Base-by-base conservation (phyloP, 2,113 vertebrate species). In the Ceratotherium simum region DNA sequence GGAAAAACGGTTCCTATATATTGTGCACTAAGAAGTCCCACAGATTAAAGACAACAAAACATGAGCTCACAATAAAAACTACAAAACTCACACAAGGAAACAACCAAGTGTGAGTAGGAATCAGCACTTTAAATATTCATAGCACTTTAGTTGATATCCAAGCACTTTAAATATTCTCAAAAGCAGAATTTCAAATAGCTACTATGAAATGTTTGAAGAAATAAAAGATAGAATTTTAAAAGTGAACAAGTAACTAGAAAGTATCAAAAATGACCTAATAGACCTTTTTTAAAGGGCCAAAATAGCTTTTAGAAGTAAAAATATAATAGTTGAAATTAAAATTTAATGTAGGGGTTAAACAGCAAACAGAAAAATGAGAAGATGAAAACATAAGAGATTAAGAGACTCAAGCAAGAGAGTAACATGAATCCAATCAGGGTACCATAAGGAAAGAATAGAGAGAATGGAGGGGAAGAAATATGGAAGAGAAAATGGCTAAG, bases 221-320 rank as follows among this genome's bases (percentile, higher is more conserved):
- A n/a, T 78, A 72, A 92, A 89, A 89, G 21, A 56, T 87, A 58
- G 48, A 89, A 54, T 76, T 78, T 93, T 90, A 4, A 75, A 87
- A 93, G 18, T 76, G 27, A 93, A 51, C 2, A 48, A 83, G n/a
- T 54, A 75, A 83, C 18, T 39, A 56, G 20, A 92, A 95, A 21
- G 8, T 64, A 58, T 84, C n/a, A 58, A 79, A 90, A 72, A 72
- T 83, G 62, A 70, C 29, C 69, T 88, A 92, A 82, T 20, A 84
- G 29, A 18, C 5, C 4, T 62, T 81, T 78, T 89, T 76, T 69
- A 70, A 84, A 56, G 33, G 14, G 5, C n/a, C 42, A 76, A 81
- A 60, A 91, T 6, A 42, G 33, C 14, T 92, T 87, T 76, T 76
- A 96, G 69, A 96, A 69, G 33, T 42, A 76, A 81, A 88, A 83